These are phyloP conservation scores for Nerophis lumbriciformis DNA, from an alignment of 2,113 vertebrate species.

Conservation along the genomic window DNA sequence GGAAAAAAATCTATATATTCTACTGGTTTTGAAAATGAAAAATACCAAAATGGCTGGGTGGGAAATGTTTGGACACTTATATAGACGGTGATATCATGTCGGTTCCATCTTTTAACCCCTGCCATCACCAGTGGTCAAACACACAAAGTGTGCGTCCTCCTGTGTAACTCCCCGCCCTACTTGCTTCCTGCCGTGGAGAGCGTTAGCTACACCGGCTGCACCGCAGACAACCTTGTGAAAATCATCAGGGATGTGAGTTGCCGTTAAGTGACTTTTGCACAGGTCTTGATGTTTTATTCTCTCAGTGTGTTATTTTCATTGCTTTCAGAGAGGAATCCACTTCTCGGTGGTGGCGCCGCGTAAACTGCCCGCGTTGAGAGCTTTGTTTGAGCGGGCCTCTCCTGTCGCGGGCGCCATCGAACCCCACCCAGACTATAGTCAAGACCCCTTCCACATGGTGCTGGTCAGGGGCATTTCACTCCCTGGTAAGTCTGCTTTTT, in stretches of 20 bases:
- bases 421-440: constrained; percentile 79
- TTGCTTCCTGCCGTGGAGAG: constrained; percentile 89
- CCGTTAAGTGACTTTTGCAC: background rate
- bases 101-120: background rate
- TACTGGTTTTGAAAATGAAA: too few species aligned
- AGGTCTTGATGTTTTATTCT: too few species aligned
- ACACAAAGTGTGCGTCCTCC: constrained; percentile 86
- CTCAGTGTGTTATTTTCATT: background rate
- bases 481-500: constrained; percentile 68
- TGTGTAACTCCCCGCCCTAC: constrained; percentile 90
- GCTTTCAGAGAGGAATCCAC: constrained; percentile 80
- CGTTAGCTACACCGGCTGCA: constrained; percentile 86
- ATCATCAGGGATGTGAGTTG: constrained; percentile 84
- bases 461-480: constrained; percentile 84
- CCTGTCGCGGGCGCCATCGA: constrained; percentile 72
- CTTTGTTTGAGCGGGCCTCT: constrained; percentile 81
- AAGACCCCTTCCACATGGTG: constrained; percentile 90
- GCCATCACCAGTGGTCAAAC: constrained; percentile 78
- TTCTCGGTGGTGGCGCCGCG: constrained; percentile 87
- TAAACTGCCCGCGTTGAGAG: constrained; percentile 81
- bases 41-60: too few species aligned
- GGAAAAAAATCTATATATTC: too few species aligned
- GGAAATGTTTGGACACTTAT: too few species aligned
- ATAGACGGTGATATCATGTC: background rate
- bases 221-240: constrained; percentile 83